These are phyloP conservation scores for Prionailurus viverrinus DNA, from an alignment of 2,113 vertebrate genomes.

Conservation along the genomic window DNA sequence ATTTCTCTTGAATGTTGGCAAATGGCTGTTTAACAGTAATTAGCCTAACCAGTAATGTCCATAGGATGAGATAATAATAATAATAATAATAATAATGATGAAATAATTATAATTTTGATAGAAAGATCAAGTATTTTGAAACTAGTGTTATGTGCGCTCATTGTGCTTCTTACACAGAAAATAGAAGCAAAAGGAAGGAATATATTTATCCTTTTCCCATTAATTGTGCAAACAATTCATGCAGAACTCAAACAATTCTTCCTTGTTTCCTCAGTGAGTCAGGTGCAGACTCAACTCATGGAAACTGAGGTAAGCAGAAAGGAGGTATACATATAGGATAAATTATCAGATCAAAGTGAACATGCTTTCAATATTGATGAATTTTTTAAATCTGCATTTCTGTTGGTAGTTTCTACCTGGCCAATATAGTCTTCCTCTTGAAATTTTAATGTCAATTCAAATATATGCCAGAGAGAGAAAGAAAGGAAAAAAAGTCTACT, in stretches of 20 bases:
- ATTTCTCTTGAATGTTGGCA: background rate
- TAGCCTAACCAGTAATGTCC: background rate
- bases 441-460: conserved; percentile 65
- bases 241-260: background rate
- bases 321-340: background rate
- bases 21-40: background rate
- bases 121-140: conserved; percentile 17
- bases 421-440: conserved; percentile 1
- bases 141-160: background rate
- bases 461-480: background rate
- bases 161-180: background rate
- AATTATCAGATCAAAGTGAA: background rate
- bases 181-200: background rate
- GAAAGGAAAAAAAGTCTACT: background rate
- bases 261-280: background rate
- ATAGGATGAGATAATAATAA: background rate
- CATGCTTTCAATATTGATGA: background rate
- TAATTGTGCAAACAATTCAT: background rate
- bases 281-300: background rate
- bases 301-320: background rate
- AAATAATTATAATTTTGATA: background rate
- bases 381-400: background rate
- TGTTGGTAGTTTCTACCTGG: background rate
- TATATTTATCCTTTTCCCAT: background rate
- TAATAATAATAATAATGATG: background rate